These are phyloP conservation scores for Anoplolepis gracilipes DNA, from an alignment of 1,140 invertebrate genomes.

Conservation along the genomic window DNA sequence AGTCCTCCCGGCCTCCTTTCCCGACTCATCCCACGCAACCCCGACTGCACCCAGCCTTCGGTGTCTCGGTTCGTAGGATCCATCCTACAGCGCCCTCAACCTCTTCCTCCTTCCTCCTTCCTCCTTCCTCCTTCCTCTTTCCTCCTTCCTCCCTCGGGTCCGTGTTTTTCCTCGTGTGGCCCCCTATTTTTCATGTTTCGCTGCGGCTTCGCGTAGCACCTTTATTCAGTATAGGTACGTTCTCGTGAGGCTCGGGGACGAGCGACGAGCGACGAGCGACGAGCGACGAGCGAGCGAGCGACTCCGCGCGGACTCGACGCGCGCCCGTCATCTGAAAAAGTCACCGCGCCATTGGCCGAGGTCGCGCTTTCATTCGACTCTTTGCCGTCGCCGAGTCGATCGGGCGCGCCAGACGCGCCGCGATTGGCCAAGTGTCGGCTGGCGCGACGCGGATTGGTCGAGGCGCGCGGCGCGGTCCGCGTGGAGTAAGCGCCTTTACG, in stretches of 20 bases:
- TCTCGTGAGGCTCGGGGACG: slow-evolving; percentile 56
- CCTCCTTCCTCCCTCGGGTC: slow-evolving; percentile 61
- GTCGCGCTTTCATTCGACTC: slow-evolving; percentile 76
- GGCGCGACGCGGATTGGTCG: slow-evolving; percentile 72
- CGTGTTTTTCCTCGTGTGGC: slow-evolving; percentile 85
- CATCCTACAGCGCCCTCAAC: slow-evolving; percentile 74
- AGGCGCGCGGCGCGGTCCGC: slow-evolving; percentile 76
- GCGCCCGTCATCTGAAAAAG: slow-evolving; percentile 72
- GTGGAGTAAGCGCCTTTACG: slow-evolving; percentile 80
- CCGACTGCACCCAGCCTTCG: slow-evolving; percentile 71
- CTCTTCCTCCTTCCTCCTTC: slow-evolving; percentile 63
- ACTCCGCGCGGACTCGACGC: slow-evolving; percentile 81
- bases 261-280: slow-evolving; percentile 59
- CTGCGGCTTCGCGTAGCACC: slow-evolving; percentile 86
- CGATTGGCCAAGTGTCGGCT: slow-evolving; percentile 75
- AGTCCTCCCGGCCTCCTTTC: slow-evolving; percentile 59
- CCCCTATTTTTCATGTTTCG: slow-evolving; percentile 87
- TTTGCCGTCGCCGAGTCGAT: slow-evolving; percentile 59
- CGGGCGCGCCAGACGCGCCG: slow-evolving; percentile 29
- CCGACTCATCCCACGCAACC: slow-evolving; percentile 65
- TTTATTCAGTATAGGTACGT: slow-evolving; percentile 82
- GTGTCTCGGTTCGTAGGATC: slow-evolving; percentile 82
- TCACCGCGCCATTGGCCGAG: slow-evolving; percentile 76
- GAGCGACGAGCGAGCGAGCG: slow-evolving; percentile 53
- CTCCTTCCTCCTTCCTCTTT: slow-evolving; percentile 45